These are phyloP conservation scores for Cassiopea xamachana DNA, from an alignment of 30 jellyfish, hydroid and myxozoan genomes.

Conservation along the genomic window DNA sequence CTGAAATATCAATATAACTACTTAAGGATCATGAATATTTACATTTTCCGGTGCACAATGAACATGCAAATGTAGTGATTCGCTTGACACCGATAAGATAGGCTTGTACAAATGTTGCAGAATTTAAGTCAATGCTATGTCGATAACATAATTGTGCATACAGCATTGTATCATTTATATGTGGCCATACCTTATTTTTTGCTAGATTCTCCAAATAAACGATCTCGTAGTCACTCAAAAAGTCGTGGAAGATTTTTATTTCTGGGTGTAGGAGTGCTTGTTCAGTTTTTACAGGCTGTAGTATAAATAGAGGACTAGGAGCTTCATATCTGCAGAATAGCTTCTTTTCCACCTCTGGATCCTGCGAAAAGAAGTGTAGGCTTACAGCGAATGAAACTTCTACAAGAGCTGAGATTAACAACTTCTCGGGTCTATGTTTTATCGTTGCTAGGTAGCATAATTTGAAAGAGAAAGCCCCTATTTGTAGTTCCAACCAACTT, in stretches of 20 bases:
- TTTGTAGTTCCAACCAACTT: no score
- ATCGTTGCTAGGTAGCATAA: no score
- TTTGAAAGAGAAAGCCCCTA: no score
- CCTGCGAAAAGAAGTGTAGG: conserved; percentile 8
- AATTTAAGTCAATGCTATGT: no score
- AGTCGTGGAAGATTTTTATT: conserved; percentile 62
- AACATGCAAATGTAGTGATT: no score
- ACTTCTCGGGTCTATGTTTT: no score
- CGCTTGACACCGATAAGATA: no score
- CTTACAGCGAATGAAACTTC: background rate
- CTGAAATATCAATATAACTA: conserved; percentile 10
- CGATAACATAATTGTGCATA: no score
- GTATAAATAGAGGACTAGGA: conserved; percentile 49
- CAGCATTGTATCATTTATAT: no score
- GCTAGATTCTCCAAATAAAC: conserved; percentile 57
- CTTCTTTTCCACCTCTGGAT: conserved; percentile 48
- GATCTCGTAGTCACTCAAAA: conserved; percentile 65
- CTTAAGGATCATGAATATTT: no score
- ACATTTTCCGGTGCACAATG: no score
- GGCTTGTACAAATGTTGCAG: no score
- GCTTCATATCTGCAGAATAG: conserved; percentile 65
- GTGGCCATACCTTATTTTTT: conserved; percentile 27
- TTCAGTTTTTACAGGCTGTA: conserved; percentile 79
- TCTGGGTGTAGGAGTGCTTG: conserved; percentile 63
- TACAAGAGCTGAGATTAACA: background rate